Base-by-base conservation (phyloP, 2,888 invertebrate genomes). In the Ennomos fuscantarius region DNA sequence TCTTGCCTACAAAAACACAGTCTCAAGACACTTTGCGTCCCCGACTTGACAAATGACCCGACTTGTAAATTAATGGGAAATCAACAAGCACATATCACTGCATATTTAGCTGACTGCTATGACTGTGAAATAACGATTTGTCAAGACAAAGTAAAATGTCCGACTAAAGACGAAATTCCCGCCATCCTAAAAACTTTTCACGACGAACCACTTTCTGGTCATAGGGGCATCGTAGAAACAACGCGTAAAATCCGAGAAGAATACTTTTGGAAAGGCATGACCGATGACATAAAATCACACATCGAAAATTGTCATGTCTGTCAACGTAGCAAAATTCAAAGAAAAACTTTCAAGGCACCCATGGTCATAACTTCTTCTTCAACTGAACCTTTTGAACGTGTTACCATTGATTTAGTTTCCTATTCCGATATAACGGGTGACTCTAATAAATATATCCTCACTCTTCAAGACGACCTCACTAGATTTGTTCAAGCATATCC, bases 401-500 rank as follows among this genome's bases (percentile, higher is more conserved):
- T n/a, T n/a, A n/a, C n/a, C n/a, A n/a, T n/a, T n/a, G n/a, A n/a
- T n/a, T n/a, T 34, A 50, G 76, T 78, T 0, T 76, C 76, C 0
- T 78, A 76, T 45, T 78, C 76, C 3, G 78, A 79, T 8, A 55
- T 72, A 1, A 74, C 64, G 3, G 56, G 68, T 2, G 66, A 71
- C 12, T 52, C 52, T 31, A 76, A 76, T 41, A 76, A 68, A 62
- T 75, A 78, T 41, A 56, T 76, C 8, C 43, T 76, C 6, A 76
- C 73, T 1, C 43, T 78, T 31, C 74, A 76, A 70, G 77, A 77
- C 36, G 74, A 78, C 1, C 44, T 76, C 6, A 77, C 74, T 32
- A 72, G n/a, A n/a, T n/a, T n/a, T n/a, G n/a, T 77, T 1, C 76
- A 76, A 69, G 75, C 76, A 0, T 78, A 79, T 42, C 68, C 75